These are phyloP conservation scores for Tipula confusa DNA, from an alignment of 2,888 invertebrate species.

Conservation along the genomic window DNA sequence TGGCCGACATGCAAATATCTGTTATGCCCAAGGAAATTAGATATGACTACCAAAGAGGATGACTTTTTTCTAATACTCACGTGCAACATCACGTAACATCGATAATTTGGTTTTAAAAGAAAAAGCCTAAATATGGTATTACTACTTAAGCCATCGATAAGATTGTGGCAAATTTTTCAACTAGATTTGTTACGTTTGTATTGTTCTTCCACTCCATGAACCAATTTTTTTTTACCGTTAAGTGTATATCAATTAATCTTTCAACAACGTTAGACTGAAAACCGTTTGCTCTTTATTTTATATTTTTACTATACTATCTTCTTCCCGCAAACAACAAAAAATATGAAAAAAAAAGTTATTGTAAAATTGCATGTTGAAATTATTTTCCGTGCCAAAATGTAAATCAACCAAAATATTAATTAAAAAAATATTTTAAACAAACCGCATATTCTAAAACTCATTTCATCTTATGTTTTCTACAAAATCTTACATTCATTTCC, in stretches of 20 bases:
- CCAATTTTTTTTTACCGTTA: too few relatives aligned
- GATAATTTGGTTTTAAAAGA: too few relatives aligned
- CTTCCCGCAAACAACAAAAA: not conserved
- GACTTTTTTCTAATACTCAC: too few relatives aligned
- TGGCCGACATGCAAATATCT: too few relatives aligned
- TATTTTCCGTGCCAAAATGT: not conserved
- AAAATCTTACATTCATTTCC: not conserved
- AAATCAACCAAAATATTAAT: constrained; percentile 25
- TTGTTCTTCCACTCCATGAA: too few relatives aligned
- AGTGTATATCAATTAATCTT: not conserved
- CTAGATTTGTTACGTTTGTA: too few relatives aligned
- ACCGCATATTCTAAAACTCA: constrained; percentile 9
- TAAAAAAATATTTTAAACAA: constrained; percentile 1
- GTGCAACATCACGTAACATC: too few relatives aligned
- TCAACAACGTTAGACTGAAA: not conserved
- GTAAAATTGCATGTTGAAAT: not conserved
- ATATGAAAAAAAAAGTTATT: not conserved
- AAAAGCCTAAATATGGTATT: too few relatives aligned
- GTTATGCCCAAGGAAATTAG: too few relatives aligned
- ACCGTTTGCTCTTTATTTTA: not conserved
- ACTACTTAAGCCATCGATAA: too few relatives aligned
- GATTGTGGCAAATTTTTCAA: too few relatives aligned
- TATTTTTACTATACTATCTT: not conserved
- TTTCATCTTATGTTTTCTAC: not conserved
- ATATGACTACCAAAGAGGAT: too few relatives aligned